Evolutionary conservation across 2,113 vertebrate genomes (phyloP).

Genomic region (Chloroceryle aenea): DNA sequence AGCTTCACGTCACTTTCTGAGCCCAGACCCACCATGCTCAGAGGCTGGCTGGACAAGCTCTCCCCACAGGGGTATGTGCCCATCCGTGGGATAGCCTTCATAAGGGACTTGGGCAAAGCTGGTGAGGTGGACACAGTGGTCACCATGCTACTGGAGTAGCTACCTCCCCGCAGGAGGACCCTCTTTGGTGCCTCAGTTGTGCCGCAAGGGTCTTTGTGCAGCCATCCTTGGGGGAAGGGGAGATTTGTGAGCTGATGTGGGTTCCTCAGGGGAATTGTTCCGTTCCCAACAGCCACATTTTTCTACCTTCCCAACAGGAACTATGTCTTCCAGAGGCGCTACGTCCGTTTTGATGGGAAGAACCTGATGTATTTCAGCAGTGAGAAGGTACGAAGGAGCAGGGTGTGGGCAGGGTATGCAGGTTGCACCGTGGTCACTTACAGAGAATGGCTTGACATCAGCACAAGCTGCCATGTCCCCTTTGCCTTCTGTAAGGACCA

Average conservation of each 20-base stretch:
- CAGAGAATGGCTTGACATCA: neutral
- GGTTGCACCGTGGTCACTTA: neutral
- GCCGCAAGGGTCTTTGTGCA: neutral
- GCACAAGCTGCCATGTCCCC: neutral
- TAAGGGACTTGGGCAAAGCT: neutral
- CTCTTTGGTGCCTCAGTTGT: neutral
- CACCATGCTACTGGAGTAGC: neutral
- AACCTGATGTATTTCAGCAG: slow-evolving; percentile 94
- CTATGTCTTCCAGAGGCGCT: slow-evolving; percentile 97
- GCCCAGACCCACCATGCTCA: slow-evolving; percentile 83
- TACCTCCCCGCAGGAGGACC: neutral
- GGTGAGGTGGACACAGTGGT: neutral
- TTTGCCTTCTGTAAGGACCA: neutral
- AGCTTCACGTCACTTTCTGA: slow-evolving; percentile 89
- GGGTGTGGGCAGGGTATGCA: neutral
- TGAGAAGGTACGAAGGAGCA: slow-evolving; percentile 85
- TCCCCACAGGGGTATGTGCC: slow-evolving; percentile 90
- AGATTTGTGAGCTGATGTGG: neutral
- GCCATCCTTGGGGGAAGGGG: neutral
- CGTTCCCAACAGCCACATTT: neutral
- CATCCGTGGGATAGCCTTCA: neutral
- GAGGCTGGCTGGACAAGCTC: slow-evolving; percentile 96
- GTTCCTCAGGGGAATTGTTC: neutral
- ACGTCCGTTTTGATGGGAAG: slow-evolving; percentile 92
- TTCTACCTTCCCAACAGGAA: slow-evolving; percentile 80